Evolutionary conservation across 1,140 invertebrate genomes (phyloP).

Genomic region (Cherax destructor): DNA sequence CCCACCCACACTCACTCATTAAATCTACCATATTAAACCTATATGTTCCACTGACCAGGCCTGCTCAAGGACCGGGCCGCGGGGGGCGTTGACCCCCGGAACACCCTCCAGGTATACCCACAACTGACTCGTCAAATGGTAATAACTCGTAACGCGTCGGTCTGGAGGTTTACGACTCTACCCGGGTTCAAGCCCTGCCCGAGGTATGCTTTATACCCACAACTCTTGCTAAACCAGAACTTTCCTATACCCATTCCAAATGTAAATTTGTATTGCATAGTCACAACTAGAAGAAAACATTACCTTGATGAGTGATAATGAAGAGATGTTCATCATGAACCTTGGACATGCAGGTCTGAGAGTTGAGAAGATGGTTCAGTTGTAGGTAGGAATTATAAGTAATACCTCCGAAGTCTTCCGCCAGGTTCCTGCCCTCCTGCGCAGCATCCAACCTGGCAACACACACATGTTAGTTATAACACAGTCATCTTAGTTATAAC

Average conservation of each 20-base stretch:
- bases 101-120: too few relatives aligned
- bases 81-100: too few relatives aligned
- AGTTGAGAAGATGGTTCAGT: constrained; percentile 91
- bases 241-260: too few relatives aligned
- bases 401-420: constrained; percentile 78
- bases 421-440: constrained; percentile 9
- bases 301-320: constrained; percentile 98
- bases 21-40: too few relatives aligned
- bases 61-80: too few relatives aligned
- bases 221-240: too few relatives aligned
- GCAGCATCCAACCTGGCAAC: not conserved
- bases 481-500: too few relatives aligned
- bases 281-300: not conserved
- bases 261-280: not conserved
- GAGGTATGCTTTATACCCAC: not conserved
- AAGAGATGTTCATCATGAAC: constrained; percentile 99
- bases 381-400: constrained; percentile 91
- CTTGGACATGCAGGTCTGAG: constrained; percentile 89
- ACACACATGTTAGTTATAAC: not conserved
- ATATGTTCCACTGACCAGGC: too few relatives aligned
- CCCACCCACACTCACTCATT: too few relatives aligned
- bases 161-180: too few relatives aligned
- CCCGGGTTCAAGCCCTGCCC: not conserved
- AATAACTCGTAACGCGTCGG: too few relatives aligned
- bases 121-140: too few relatives aligned